A percentile compares a stretch with the other conserved stretches of the same genome.
Conservation (phyloP, 2,113 vertebrate species). For the Corvus moneduloides region DNA sequence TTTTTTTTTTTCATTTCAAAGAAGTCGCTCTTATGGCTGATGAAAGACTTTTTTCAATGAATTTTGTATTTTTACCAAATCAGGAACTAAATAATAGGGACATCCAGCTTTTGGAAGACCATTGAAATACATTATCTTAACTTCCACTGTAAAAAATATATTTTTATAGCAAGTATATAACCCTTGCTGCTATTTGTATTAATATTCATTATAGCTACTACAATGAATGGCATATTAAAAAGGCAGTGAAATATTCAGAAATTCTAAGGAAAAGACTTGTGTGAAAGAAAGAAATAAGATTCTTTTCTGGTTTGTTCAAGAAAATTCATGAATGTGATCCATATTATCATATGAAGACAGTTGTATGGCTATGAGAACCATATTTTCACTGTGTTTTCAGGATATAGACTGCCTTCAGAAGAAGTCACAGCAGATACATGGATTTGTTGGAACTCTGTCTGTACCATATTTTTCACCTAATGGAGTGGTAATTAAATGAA, state of each 20-base stretch:
- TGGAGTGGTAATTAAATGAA: not conserved
- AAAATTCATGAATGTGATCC: not conserved
- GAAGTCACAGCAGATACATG: not conserved
- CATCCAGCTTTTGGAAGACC: not conserved
- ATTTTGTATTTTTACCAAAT: not conserved
- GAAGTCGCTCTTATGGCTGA: not conserved
- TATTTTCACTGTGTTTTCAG: not conserved
- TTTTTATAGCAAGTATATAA: not conserved
- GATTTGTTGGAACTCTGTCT: not conserved
- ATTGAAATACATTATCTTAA: not conserved
- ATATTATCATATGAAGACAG: not conserved
- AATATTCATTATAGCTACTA: not conserved
- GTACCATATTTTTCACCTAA: fast-evolving
- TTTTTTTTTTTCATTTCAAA: not conserved
- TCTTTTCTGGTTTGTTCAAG: not conserved
- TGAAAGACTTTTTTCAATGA: not conserved
- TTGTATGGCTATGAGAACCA: not conserved
- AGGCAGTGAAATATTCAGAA: not conserved
- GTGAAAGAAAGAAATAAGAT: not conserved
- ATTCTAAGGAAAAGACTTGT: not conserved
- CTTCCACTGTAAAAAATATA: not conserved
- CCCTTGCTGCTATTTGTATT: not conserved
- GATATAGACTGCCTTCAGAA: not conserved
- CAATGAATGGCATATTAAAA: not conserved
- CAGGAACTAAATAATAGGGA: not conserved